A percentile compares a stretch with the other conserved stretches of the same genome.
Conservation (phyloP, 2,113 vertebrate species). For the Gracilinanus agilis region DNA sequence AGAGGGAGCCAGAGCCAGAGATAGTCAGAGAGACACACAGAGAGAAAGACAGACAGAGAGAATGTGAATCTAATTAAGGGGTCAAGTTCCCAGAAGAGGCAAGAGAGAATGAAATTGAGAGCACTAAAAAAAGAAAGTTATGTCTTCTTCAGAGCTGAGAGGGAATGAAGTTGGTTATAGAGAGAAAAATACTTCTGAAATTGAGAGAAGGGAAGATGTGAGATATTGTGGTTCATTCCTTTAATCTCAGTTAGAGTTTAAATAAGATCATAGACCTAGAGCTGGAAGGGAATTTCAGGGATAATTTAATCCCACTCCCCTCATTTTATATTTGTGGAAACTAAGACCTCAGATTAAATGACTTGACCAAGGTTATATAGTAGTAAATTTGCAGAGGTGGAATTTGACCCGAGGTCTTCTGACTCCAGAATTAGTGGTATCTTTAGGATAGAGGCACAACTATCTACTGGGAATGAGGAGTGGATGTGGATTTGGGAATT, state of each 20-base stretch:
- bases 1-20: too few species aligned
- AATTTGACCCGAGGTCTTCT: background rate
- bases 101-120: background rate
- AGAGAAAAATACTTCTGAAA: background rate
- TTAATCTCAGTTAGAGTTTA: slow-evolving; percentile 14
- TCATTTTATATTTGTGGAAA: background rate
- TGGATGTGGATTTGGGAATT: background rate
- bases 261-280: background rate
- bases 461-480: background rate
- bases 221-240: background rate
- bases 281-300: background rate
- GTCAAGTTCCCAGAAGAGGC: background rate
- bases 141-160: background rate
- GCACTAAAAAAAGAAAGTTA: background rate
- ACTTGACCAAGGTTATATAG: background rate
- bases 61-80: background rate
- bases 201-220: background rate
- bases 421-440: background rate
- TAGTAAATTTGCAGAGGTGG: background rate
- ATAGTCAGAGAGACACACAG: too few species aligned
- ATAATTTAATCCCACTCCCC: background rate
- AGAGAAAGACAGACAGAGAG: too few species aligned
- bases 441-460: background rate
- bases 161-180: background rate
- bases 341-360: too few species aligned